Base-by-base conservation (phyloP, 2,113 vertebrate genomes). In the Eclectus roratus region DNA sequence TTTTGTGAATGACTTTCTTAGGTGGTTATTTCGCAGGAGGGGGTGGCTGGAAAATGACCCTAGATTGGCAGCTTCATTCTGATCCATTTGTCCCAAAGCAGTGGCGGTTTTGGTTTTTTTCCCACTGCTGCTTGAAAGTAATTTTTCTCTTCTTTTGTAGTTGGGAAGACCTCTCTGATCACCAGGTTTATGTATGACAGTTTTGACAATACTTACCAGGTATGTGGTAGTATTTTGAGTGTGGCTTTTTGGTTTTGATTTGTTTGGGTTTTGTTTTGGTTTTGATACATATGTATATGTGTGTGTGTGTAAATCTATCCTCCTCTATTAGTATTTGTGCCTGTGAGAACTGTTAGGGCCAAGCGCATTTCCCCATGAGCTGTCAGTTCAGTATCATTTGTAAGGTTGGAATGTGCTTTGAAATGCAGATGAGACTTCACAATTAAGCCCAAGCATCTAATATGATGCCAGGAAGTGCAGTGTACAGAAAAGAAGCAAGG, bases 171-270 rank as follows among this genome's bases (percentile, higher is more conserved):
- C 43, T 97, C 96, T 66, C 92, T 97, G 72, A 97, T 97, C 96
- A 97, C 96, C 88, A 95, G 96, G 93, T 97, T 97, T 78, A 97
- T 97, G 96, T 97, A 97, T 94, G 96, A 97, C 92, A 97, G 96
- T 94, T 97, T 97, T 88, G 96, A 97, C 92, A 97, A 97, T 74
- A 97, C 96, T 83, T 97, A 96, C 80, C 96, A 97, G 96, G 96
- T 97, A 95, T 35, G 94, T 93, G 27, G 17, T 35, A 11, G n/a
- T 18, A 10, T 23, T 29, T 10, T 4, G n/a, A 35, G 13, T 23
- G 21, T 58, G 56, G 33, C 31, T 28, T 11, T 27, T 20, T 29
- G n/a, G 21, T 58, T 58, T 23, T 24, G 33, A 35, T 58, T 58
- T 58, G 33, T 58, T 58, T 58, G 9, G 31, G 9, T 35, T 35